Evolutionary conservation across 2,888 invertebrate species (phyloP).

Genomic region (Drosophila neotestacea): DNA sequence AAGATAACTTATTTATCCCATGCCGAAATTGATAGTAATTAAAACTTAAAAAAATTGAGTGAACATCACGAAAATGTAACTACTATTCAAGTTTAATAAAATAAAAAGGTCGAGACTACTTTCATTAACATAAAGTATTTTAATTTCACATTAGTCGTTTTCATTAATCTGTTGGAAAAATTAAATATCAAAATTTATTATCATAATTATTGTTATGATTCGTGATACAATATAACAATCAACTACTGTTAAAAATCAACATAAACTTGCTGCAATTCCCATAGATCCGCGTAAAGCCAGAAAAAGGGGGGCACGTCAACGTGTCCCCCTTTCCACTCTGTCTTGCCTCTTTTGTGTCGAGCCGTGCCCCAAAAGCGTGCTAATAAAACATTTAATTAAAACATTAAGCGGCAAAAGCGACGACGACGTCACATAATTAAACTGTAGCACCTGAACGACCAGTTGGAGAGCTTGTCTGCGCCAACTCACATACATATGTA

Average conservation of each 20-base stretch:
- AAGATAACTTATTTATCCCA: no score
- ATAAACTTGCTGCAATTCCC: conserved; percentile 28
- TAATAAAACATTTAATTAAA: conserved; percentile 81
- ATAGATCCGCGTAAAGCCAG: conserved; percentile 8
- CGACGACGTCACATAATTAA: conserved; percentile 61
- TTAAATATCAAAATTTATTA: background rate
- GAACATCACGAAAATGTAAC: background rate
- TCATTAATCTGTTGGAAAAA: background rate
- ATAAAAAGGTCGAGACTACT: no score
- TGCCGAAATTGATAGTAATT: no score
- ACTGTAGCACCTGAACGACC: conserved; percentile 68
- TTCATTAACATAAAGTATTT: no score
- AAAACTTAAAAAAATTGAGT: background rate
- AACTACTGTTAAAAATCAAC: conserved; percentile 29
- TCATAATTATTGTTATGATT: background rate
- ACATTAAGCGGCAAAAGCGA: conserved; percentile 64
- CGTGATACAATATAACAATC: background rate
- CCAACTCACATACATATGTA: conserved; percentile 12
- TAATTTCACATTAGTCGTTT: background rate
- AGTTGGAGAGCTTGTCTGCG: conserved; percentile 39
- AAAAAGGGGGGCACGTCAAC: conserved; percentile 31
- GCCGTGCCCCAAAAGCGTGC: conserved; percentile 67
- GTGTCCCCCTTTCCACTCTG: background rate
- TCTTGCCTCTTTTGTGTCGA: background rate
- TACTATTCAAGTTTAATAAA: background rate